These are phyloP conservation scores for Eugnorisma glareosa DNA, from an alignment of 2,888 invertebrate genomes.

Conservation along the genomic window DNA sequence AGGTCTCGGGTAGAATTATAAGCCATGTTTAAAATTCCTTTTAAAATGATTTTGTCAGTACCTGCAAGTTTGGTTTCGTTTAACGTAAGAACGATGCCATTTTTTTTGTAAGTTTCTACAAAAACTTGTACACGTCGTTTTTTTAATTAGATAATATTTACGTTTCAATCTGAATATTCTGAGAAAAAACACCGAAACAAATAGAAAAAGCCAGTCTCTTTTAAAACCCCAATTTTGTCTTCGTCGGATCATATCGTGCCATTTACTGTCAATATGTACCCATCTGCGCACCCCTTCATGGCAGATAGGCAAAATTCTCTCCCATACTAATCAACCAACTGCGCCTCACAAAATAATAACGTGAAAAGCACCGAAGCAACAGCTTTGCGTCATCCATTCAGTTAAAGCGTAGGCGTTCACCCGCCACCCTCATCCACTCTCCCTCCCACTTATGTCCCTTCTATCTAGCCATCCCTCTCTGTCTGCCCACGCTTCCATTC, in stretches of 20 bases:
- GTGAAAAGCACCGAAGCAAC: constrained; percentile 63
- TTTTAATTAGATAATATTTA: neutral
- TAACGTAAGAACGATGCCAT: neutral
- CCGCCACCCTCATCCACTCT: constrained; percentile 55
- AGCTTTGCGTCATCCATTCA: constrained; percentile 82
- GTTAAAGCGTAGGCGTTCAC: constrained; percentile 72
- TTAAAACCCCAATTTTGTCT: neutral
- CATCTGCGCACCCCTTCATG: neutral
- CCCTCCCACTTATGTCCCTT: constrained; percentile 22
- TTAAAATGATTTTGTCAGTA: neutral
- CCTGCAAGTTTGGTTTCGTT: neutral
- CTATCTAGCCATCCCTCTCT: constrained; percentile 62
- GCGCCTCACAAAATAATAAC: constrained; percentile 62
- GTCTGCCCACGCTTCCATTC: constrained; percentile 82
- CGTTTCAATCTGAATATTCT: neutral
- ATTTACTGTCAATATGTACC: neutral
- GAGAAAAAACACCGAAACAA: neutral
- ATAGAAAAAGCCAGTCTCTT: neutral
- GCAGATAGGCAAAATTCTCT: constrained; percentile 6
- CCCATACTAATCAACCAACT: constrained; percentile 52
- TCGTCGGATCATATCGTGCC: neutral
- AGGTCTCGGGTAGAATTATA: no score
- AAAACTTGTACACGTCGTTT: neutral
- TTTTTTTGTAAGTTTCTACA: neutral
- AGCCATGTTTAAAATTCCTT: neutral